Evolutionary conservation across 2,113 vertebrate genomes (phyloP).

Genomic region (Merops nubicus): DNA sequence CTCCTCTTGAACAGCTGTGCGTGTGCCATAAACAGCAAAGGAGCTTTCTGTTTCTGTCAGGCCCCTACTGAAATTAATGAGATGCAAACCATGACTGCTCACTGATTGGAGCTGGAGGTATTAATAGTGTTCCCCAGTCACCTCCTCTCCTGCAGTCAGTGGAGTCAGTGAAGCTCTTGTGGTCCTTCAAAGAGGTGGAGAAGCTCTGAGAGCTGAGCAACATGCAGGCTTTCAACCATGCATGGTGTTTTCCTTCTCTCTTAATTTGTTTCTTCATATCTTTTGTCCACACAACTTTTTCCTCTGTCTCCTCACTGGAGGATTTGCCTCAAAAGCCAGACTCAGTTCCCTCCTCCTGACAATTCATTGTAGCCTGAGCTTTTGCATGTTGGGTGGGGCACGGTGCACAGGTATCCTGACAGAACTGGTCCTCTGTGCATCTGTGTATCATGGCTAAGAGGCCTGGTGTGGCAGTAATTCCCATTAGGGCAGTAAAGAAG

Average conservation of each 20-base stretch:
- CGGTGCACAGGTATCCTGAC: background rate
- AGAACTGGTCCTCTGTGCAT: background rate
- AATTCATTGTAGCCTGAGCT: background rate
- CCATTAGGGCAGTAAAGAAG: background rate
- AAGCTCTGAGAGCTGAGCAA: background rate
- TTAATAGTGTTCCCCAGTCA: background rate
- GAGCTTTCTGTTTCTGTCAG: conserved; percentile 16
- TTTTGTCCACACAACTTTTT: rapidly evolving
- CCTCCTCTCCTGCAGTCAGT: background rate
- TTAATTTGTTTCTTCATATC: background rate
- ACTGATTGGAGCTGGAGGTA: background rate
- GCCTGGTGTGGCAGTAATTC: background rate
- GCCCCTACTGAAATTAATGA: background rate
- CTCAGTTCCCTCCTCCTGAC: background rate
- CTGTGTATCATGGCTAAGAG: background rate
- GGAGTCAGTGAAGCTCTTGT: background rate
- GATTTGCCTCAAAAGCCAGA: background rate
- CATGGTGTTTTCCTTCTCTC: background rate
- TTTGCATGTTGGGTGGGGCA: background rate
- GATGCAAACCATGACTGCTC: background rate
- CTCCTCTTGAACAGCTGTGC: background rate
- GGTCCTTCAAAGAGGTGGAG: background rate
- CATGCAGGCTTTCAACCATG: background rate
- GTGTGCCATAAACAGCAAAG: background rate
- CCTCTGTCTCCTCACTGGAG: background rate